Percentiles rank a stretch among this genome's conserved stretches.
These are phyloP conservation scores for Picathartes gymnocephalus DNA, from an alignment of 2,113 vertebrate species.

Conservation along the genomic window DNA sequence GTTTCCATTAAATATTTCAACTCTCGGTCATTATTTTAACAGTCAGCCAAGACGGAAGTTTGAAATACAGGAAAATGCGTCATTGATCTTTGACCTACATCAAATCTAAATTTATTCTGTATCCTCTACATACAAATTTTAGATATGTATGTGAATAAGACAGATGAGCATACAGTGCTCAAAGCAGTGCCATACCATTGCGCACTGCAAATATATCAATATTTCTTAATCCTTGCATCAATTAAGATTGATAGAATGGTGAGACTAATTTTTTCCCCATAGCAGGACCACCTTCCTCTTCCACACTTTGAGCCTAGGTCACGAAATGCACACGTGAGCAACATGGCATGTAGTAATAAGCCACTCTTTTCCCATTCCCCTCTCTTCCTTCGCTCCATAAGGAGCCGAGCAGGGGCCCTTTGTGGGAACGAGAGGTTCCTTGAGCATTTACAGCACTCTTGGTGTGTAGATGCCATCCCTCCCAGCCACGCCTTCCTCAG, in stretches of 20 bases:
- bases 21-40: constrained; percentile 10
- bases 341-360: not conserved
- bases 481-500: not conserved
- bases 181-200: not conserved
- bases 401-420: not conserved
- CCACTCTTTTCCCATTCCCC: not conserved
- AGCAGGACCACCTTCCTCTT: not conserved
- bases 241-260: not conserved
- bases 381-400: not conserved
- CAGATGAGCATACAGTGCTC: not conserved
- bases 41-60: not conserved
- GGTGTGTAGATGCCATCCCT: not conserved
- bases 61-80: not conserved
- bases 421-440: not conserved
- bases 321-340: not conserved
- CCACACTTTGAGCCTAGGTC: not conserved
- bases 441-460: not conserved
- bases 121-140: not conserved
- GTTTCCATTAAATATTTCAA: constrained; percentile 27
- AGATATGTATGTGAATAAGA: not conserved
- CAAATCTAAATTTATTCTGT: not conserved
- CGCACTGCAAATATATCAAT: not conserved
- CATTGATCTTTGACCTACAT: not conserved
- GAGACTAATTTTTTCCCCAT: not conserved
- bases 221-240: not conserved